Evolutionary conservation across 1,140 invertebrate species (phyloP).

Genomic region (Druon quercuslanigerum): DNA sequence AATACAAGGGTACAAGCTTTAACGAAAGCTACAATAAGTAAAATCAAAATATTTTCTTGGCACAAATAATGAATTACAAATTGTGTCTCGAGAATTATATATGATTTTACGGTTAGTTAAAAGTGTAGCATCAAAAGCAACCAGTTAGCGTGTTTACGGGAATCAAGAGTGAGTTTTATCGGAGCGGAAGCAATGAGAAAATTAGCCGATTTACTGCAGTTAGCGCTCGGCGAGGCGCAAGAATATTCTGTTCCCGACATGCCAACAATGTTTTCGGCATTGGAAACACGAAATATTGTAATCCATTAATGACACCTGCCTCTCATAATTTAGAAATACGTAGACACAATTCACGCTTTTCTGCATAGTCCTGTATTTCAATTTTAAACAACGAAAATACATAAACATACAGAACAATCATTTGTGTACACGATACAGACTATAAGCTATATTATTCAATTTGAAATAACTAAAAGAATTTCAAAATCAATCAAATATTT

Average conservation of each 20-base stretch:
- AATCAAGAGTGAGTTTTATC: slow-evolving; percentile 29
- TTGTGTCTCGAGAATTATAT: neutral
- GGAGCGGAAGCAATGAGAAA: slow-evolving; percentile 24
- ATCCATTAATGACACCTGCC: slow-evolving; percentile 8
- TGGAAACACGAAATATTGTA: neutral
- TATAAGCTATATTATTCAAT: no score
- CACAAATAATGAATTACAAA: neutral
- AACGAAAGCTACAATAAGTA: no score
- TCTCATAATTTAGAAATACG: neutral
- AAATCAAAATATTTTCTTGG: no score
- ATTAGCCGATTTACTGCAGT: slow-evolving; percentile 28
- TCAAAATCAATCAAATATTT: no score
- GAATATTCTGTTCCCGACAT: slow-evolving; percentile 24
- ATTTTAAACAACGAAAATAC: no score
- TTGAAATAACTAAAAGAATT: no score
- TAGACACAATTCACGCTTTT: neutral
- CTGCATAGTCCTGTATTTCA: no score
- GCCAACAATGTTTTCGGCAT: slow-evolving; percentile 27
- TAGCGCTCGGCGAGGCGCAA: slow-evolving; percentile 23
- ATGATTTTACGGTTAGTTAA: neutral
- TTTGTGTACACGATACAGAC: no score
- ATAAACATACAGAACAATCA: no score
- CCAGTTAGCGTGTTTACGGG: slow-evolving; percentile 20
- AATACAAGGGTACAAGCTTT: no score
- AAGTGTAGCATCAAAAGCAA: slow-evolving; percentile 9